phyloP scores from a whole-genome alignment of 2,888 invertebrate genomes.

The Allophyes oxyacanthae region DNA sequence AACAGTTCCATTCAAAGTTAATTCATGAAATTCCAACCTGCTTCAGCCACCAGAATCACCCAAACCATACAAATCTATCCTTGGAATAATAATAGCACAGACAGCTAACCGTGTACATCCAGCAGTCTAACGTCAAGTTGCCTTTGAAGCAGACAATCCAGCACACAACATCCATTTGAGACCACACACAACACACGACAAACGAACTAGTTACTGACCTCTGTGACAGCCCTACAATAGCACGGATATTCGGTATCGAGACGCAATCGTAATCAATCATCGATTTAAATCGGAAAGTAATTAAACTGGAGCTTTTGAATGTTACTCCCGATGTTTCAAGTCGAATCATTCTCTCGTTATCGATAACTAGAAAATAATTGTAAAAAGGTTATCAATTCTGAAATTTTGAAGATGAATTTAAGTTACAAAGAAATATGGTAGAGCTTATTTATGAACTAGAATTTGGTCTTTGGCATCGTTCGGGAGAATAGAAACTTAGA shows the following conservation, averaged over 20 bases:
- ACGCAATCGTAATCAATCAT: constrained; percentile 60
- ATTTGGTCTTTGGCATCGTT: constrained; percentile 8
- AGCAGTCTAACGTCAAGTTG: constrained; percentile 13
- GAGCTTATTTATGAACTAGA: constrained; percentile 8
- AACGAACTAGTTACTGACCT: constrained; percentile 10
- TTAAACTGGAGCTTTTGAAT: constrained; percentile 52
- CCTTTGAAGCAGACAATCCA: constrained; percentile 16
- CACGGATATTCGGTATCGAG: constrained; percentile 33
- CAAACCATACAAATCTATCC: too few species aligned
- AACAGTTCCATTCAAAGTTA: too few species aligned
- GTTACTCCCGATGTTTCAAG: constrained; percentile 37
- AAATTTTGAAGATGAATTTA: constrained; percentile 35
- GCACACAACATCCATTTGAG: constrained; percentile 8
- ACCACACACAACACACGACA: constrained; percentile 19
- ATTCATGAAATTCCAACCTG: too few species aligned
- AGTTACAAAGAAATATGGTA: constrained; percentile 29
- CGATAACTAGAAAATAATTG: constrained; percentile 54
- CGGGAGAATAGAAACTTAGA: constrained; percentile 23
- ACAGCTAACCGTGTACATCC: constrained; percentile 5
- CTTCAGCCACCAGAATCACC: too few species aligned
- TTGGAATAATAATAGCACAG: too few species aligned
- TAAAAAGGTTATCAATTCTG: constrained; percentile 56
- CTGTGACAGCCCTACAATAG: constrained; percentile 30
- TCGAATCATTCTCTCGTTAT: constrained; percentile 53
- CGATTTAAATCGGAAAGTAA: constrained; percentile 61